These are phyloP conservation scores for Bruchidius siliquastri DNA, from an alignment of 2,888 invertebrate species.

Conservation along the genomic window DNA sequence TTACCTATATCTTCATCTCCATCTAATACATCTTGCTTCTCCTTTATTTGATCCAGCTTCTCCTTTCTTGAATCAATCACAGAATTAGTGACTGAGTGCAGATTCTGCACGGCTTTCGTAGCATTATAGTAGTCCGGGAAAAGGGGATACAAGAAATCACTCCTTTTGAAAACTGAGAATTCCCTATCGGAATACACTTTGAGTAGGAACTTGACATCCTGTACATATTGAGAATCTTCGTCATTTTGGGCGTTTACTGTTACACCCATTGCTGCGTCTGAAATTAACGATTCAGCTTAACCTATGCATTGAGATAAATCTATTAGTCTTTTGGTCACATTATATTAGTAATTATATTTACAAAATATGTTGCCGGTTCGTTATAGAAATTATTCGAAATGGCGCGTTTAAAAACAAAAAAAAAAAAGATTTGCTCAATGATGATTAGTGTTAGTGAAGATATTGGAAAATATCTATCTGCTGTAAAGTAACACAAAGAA, in stretches of 20 bases:
- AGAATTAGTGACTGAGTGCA: constrained; percentile 3
- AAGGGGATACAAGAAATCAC: constrained; percentile 49
- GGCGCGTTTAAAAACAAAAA: too few species aligned
- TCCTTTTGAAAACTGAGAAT: constrained; percentile 38
- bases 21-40: neutral
- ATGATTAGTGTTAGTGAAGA: too few species aligned
- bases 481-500: too few species aligned
- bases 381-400: too few species aligned
- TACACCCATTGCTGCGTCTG: constrained; percentile 6
- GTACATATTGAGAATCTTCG: constrained; percentile 3
- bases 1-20: constrained; percentile 13
- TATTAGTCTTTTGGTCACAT: too few species aligned
- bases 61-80: constrained; percentile 3
- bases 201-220: neutral
- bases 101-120: constrained; percentile 26
- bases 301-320: too few species aligned
- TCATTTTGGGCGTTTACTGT: constrained; percentile 1
- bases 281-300: neutral
- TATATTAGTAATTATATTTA: too few species aligned
- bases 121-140: constrained; percentile 55
- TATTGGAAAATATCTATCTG: too few species aligned
- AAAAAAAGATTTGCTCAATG: too few species aligned
- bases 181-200: neutral
- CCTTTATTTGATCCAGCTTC: neutral
- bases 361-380: too few species aligned